Percentiles rank a stretch among this genome's conserved stretches.
Conservation (phyloP, 2,113 vertebrate genomes). For the Engystomops pustulosus region DNA sequence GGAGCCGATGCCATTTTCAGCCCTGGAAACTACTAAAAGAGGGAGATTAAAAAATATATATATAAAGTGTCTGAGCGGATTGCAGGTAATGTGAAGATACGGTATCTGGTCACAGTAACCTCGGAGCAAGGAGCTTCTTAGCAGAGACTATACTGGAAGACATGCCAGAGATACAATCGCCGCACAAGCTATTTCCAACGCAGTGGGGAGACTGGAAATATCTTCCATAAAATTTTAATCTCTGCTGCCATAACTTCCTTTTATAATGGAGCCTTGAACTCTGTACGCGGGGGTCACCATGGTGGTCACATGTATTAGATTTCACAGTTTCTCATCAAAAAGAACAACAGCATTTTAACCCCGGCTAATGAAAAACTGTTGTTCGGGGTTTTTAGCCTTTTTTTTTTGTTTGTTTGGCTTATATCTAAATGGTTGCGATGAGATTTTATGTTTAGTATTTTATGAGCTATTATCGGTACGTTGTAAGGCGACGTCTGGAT, state of each 20-base stretch:
- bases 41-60: constrained; percentile 19
- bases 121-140: constrained; percentile 45
- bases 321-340: constrained; percentile 56
- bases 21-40: constrained; percentile 12
- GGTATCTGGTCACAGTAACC: constrained; percentile 47
- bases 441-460: no score
- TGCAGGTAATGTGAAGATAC: constrained; percentile 37
- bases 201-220: constrained; percentile 42
- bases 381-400: neutral
- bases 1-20: neutral
- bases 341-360: constrained; percentile 55
- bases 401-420: neutral
- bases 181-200: constrained; percentile 48
- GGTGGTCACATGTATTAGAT: constrained; percentile 41
- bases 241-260: constrained; percentile 52
- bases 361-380: constrained; percentile 36
- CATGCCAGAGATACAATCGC: constrained; percentile 39
- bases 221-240: constrained; percentile 56
- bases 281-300: constrained; percentile 17
- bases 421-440: no score
- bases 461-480: no score
- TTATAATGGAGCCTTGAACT: constrained; percentile 53
- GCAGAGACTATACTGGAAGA: constrained; percentile 27
- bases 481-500: no score
- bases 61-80: neutral